phyloP scores from a whole-genome alignment of 1,140 invertebrate species.

The Diabrotica undecimpunctata region DNA sequence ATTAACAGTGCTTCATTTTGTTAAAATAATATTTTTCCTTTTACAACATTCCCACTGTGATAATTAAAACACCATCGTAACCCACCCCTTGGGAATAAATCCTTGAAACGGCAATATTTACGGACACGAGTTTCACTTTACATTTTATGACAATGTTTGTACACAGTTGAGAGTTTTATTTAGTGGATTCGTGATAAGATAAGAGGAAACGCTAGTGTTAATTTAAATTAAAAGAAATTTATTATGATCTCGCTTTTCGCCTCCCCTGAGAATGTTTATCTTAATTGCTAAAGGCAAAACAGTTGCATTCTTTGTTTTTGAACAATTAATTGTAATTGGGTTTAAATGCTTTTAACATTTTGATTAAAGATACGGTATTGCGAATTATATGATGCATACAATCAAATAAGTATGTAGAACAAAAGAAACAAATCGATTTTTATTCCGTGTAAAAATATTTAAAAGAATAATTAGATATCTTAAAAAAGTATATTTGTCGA shows the following conservation, averaged over 20 bases:
- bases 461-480: no score
- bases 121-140: not conserved
- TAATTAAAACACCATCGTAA: no score
- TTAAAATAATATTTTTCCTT: no score
- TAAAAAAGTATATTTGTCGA: no score
- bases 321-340: not conserved
- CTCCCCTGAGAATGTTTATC: not conserved
- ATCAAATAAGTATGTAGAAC: no score
- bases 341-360: not conserved
- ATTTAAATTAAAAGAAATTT: conserved; percentile 2
- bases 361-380: not conserved
- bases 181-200: not conserved
- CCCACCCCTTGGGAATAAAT: no score
- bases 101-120: not conserved
- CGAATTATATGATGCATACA: no score
- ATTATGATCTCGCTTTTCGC: not conserved
- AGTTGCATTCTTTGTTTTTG: not conserved
- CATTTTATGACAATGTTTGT: not conserved
- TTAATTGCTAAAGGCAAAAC: not conserved
- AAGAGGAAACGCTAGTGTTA: not conserved
- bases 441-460: no score
- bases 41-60: no score
- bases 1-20: no score
- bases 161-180: not conserved
- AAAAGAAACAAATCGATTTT: no score